Evolutionary conservation across 2,888 invertebrate genomes (phyloP), one percentile per base, ranked within the genome.

Genomic region (Caenorhabditis imperialis): DNA sequence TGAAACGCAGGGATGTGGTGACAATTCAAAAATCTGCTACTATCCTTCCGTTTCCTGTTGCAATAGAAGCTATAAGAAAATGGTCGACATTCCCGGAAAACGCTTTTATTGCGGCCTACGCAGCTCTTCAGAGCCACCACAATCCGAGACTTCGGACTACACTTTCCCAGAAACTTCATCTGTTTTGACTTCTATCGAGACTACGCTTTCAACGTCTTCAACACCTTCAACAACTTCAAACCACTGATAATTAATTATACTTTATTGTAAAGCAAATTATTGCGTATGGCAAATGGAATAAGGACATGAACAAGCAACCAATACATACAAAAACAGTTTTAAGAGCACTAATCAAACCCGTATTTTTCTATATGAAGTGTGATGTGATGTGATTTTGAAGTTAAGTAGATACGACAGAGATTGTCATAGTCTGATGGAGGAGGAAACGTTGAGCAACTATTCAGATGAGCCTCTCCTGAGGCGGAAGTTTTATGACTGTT

Each of bases 401-500:
- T 67, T 67, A 57, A 67, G 67, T 67, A 67, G 67, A 51, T 44
- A 27, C 20, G 51, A 57, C 50, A 30, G 47, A 37, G 37, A 42
- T n/a, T n/a, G 65, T 54, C 63, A 63, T 54, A 55, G 63, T 22
- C 22, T 12, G n/a, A n/a, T n/a, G n/a, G n/a, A n/a, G n/a, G n/a
- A n/a, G n/a, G n/a, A n/a, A n/a, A n/a, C n/a, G n/a, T 50, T 67
- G 67, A 57, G 57, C 67, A 67, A 40, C 20, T 50, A 40, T 57
- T 77, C 48, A 82, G 30, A 83, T 83, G 8, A 83, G 63, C 18
- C 83, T 58, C 69, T 83, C 83, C 48, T 82, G 81, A 25, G 83
- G 81, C 44, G 83, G 83, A 16, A 82, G 75, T 67, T 83, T 83
- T 25, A 83, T 77, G 51, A 83, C 81, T 10, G 81, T 75, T 38